phyloP scores from a whole-genome alignment of 2,113 vertebrate species.

The Mustelus asterias region DNA sequence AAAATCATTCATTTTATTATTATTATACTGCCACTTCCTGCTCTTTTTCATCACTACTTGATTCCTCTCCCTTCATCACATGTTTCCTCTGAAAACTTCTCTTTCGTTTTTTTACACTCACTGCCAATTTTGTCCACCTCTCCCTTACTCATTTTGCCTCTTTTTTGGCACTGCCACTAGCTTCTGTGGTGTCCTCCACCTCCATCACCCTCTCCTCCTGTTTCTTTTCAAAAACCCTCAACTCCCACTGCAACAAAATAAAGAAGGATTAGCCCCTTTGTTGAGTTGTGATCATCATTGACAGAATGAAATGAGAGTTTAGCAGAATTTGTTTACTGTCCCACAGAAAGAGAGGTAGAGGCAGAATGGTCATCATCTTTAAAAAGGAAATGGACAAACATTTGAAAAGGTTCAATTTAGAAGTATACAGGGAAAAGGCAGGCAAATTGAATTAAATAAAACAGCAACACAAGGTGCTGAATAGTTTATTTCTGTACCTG shows the following conservation, averaged over 20 bases:
- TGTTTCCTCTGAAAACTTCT: background rate
- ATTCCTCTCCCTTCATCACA: background rate
- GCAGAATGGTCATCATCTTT: no score
- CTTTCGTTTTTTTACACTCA: background rate
- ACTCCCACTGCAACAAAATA: background rate
- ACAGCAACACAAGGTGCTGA: background rate
- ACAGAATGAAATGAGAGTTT: background rate
- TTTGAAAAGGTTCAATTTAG: no score
- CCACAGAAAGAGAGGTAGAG: background rate
- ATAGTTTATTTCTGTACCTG: background rate
- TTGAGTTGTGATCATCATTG: background rate
- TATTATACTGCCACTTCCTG: background rate
- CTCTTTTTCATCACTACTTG: background rate
- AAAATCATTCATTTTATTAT: background rate
- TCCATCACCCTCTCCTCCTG: background rate
- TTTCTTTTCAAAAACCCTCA: background rate
- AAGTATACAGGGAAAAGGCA: background rate
- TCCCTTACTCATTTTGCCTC: background rate
- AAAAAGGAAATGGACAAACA: no score
- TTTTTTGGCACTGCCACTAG: background rate
- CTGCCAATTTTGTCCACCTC: background rate
- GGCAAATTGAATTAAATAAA: background rate
- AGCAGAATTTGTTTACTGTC: background rate
- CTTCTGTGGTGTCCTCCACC: background rate
- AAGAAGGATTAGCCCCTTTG: background rate